phyloP scores from a whole-genome alignment of 2,797 vertebrate species.

The Oryzias sinensis region DNA sequence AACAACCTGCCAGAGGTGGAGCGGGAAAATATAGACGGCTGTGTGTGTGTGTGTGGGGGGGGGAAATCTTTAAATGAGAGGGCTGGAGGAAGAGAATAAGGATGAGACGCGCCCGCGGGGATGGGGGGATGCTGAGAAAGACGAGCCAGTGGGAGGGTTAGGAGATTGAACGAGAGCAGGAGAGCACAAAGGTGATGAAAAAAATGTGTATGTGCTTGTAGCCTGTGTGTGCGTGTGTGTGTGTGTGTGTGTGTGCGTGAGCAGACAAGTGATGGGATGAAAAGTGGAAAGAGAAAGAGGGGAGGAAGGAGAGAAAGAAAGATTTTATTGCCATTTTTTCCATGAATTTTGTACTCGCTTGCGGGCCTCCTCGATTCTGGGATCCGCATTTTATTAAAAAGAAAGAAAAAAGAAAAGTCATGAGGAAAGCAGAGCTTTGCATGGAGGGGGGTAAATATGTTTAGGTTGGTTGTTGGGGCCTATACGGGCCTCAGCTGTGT shows the following conservation, averaged over 20 bases:
- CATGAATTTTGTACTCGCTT: no score
- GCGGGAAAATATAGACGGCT: conserved; percentile 75
- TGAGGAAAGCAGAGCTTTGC: conserved; percentile 69
- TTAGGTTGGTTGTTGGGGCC: conserved; percentile 15
- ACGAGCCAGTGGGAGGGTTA: conserved; percentile 69
- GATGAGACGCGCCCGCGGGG: conserved; percentile 75
- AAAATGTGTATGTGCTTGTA: conserved; percentile 9
- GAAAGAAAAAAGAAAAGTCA: conserved; percentile 58
- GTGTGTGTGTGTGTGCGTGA: conserved; percentile 26
- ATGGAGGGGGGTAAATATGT: conserved; percentile 17
- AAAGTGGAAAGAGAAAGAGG: conserved; percentile 41
- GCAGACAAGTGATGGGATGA: conserved; percentile 65
- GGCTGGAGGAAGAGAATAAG: no score
- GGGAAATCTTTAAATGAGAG: no score
- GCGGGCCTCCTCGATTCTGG: conserved; percentile 71
- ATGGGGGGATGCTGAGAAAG: conserved; percentile 75
- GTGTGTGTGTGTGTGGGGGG: conserved; percentile 31
- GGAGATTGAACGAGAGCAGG: conserved; percentile 66
- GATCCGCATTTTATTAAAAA: conserved; percentile 78
- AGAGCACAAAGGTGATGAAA: conserved; percentile 66
- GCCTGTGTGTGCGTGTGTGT: conserved; percentile 13
- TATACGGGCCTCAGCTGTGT: conserved; percentile 32
- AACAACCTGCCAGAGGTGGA: conserved; percentile 82
- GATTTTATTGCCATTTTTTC: conserved; percentile 79
- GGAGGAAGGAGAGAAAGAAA: conserved; percentile 51